These are phyloP conservation scores for Squalus acanthias DNA, from an alignment of 2,797 vertebrate species.

Conservation along the genomic window DNA sequence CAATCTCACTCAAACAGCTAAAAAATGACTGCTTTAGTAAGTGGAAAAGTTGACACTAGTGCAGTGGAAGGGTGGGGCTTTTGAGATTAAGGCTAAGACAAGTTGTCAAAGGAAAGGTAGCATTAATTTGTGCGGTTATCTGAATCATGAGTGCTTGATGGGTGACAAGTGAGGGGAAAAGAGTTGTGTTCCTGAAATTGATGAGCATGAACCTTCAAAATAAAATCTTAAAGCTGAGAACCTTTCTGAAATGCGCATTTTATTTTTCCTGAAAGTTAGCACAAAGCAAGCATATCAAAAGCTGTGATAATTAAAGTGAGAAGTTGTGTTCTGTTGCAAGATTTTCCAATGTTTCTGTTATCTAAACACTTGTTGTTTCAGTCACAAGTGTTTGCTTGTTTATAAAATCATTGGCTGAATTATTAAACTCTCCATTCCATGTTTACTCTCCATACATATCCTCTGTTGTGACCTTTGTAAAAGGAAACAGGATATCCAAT, in stretches of 20 bases:
- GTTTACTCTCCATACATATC: constrained; percentile 5
- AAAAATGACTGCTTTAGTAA: neutral
- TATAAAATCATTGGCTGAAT: neutral
- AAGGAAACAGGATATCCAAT: neutral
- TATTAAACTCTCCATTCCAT: neutral
- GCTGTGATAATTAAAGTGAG: neutral
- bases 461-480: neutral
- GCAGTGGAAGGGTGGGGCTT: neutral
- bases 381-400: neutral
- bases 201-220: neutral
- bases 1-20: neutral
- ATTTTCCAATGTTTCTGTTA: neutral
- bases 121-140: neutral
- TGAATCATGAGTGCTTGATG: neutral
- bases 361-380: neutral
- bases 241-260: neutral
- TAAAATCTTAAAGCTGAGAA: neutral
- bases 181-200: neutral
- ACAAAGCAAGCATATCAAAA: neutral
- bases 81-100: neutral
- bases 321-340: neutral
- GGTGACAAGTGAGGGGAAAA: neutral
- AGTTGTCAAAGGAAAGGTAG: neutral
- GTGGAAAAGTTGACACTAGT: neutral
- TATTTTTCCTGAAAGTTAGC: neutral